phyloP scores from a whole-genome alignment of 2,797 vertebrate genomes.

The Phalloptychus januarius region DNA sequence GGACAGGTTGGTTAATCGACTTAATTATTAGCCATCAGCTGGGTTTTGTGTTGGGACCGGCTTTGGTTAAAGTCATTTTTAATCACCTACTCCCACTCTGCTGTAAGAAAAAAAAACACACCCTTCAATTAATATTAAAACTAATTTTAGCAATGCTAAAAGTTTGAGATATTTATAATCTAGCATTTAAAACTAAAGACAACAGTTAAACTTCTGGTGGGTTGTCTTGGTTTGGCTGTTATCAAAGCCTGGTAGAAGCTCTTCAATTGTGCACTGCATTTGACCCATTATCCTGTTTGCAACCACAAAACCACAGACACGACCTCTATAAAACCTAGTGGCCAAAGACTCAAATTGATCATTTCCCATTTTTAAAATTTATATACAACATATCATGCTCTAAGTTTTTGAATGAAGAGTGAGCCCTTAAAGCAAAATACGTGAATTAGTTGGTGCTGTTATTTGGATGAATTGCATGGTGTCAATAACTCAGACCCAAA shows the following conservation, averaged over 20 bases:
- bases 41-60: neutral
- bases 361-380: neutral
- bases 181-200: neutral
- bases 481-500: neutral
- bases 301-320: neutral
- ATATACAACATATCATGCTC: neutral
- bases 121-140: neutral
- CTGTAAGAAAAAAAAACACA: neutral
- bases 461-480: neutral
- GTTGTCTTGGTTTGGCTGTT: neutral
- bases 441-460: neutral
- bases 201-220: neutral
- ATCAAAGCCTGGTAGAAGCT: neutral
- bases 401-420: neutral
- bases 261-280: neutral
- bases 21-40: neutral
- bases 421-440: neutral
- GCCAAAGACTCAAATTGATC: neutral
- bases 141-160: too few relatives aligned
- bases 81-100: neutral
- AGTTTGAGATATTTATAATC: neutral
- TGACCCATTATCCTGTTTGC: neutral
- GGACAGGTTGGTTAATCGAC: constrained; percentile 86
- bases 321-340: neutral
- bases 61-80: neutral